Conservation (phyloP, 2,888 invertebrate genomes). For the Lamproptera curius region DNA sequence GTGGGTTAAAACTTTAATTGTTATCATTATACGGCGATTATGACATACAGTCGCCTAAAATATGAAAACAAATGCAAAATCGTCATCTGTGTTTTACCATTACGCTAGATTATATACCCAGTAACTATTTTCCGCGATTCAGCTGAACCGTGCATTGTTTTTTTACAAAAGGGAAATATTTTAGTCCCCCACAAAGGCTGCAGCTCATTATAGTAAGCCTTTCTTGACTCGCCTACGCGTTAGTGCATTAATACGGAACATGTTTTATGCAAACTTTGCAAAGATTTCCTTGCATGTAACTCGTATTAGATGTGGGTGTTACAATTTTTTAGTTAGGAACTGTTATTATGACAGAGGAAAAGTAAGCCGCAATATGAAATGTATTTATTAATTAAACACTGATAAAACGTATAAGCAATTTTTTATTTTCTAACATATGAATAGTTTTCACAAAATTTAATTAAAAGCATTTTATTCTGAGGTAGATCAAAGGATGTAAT, state of each 20-base stretch:
- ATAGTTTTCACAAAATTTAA: no score
- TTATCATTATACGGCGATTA: slow-evolving; percentile 9
- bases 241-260: slow-evolving; percentile 13
- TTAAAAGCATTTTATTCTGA: neutral
- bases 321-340: no score
- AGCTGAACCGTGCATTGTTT: slow-evolving; percentile 16
- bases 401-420: no score
- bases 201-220: slow-evolving; percentile 20
- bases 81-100: slow-evolving; percentile 16
- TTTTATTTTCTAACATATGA: no score
- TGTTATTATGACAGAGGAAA: no score
- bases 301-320: no score
- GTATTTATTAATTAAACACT: no score
- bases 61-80: slow-evolving; percentile 20
- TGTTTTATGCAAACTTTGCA: slow-evolving; percentile 8
- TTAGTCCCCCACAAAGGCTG: slow-evolving; percentile 19
- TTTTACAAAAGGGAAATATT: slow-evolving; percentile 21
- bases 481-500: neutral
- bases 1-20: neutral
- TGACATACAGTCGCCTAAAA: slow-evolving; percentile 16
- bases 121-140: slow-evolving; percentile 19
- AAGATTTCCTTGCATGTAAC: slow-evolving; percentile 3
- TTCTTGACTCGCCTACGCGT: slow-evolving; percentile 18
- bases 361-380: no score
- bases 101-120: slow-evolving; percentile 22